Evolutionary conservation across 2,113 vertebrate species (phyloP), one percentile per base, ranked within the genome.

Genomic region (Scomber colias): DNA sequence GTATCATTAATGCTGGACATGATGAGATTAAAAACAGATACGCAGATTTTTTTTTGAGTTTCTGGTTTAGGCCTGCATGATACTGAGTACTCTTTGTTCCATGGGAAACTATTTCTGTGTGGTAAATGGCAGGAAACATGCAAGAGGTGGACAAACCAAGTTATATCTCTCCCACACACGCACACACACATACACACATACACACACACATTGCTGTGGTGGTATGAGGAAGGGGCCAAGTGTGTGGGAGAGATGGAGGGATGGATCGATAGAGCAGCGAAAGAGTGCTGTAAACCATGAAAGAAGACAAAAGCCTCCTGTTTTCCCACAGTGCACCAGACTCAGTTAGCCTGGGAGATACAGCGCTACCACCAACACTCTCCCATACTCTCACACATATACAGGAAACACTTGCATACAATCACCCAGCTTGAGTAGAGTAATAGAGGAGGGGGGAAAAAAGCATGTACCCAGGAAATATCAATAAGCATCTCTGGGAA

Each of bases 281-380:
- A 90, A 84, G 89, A 92, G 87, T 88, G 90, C 90, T 93, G 89
- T 91, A 93, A 92, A 92, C 86, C 90, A 91, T 89, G 89, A 92
- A 91, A 93, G 89, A 82, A 92, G 93, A 93, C 92, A 93, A 94
- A 93, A 93, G 90, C 91, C 92, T 92, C 87, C 89, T 87, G 89
- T 91, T 93, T 90, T 91, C 92, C 91, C 88, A 91, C 89, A 87
- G 90, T 91, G 92, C 85, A 87, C 53, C 87, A 81, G 85, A 62
- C 85, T 91, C 59, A 81, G 82, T 84, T 90, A 92, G 91, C 87
- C 90, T 92, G 90, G 86, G 87, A 91, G 90, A 82, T 87, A 89
- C 81, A 46, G 75, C 61, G 19, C 79, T 74, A 84, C 75, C 88
- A 70, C 79, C 70, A 69, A 75, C 90, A 67, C 78, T 21, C 86